phyloP scores from a whole-genome alignment of 2,113 vertebrate genomes.

The Brienomyrus brachyistius region DNA sequence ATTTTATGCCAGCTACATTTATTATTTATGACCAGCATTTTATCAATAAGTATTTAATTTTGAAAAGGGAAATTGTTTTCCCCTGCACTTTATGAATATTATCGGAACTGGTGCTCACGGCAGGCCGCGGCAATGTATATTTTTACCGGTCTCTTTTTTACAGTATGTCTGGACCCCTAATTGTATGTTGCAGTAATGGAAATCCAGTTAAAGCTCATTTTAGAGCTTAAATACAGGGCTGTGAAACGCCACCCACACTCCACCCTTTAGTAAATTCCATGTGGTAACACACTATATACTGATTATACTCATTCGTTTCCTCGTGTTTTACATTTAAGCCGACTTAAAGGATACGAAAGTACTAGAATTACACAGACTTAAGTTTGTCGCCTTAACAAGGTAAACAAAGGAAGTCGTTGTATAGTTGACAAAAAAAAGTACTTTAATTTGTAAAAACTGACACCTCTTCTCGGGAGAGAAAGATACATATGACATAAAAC shows the following conservation, averaged over 20 bases:
- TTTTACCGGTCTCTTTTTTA: neutral
- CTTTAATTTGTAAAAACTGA: neutral
- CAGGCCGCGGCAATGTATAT: neutral
- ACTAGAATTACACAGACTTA: neutral
- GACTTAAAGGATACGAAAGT: neutral
- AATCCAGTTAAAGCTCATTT: conserved; percentile 36
- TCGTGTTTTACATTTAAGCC: neutral
- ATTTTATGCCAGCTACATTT: neutral
- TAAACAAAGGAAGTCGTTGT: neutral
- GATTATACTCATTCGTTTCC: conserved; percentile 23
- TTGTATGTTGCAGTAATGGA: conserved; percentile 34
- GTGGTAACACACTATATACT: conserved; percentile 25
- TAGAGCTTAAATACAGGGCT: conserved; percentile 44
- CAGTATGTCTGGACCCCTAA: conserved; percentile 31
- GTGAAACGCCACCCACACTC: conserved; percentile 35
- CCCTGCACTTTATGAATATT: neutral
- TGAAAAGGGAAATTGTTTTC: neutral
- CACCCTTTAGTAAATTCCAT: conserved; percentile 36
- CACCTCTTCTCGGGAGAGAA: neutral
- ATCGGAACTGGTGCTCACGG: neutral
- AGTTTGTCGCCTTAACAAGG: neutral
- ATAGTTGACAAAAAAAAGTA: neutral
- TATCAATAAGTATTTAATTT: neutral
- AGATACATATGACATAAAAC: neutral
- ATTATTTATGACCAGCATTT: neutral